Base-by-base conservation (phyloP, 2,797 vertebrate species). In the Naso thynnoides region DNA sequence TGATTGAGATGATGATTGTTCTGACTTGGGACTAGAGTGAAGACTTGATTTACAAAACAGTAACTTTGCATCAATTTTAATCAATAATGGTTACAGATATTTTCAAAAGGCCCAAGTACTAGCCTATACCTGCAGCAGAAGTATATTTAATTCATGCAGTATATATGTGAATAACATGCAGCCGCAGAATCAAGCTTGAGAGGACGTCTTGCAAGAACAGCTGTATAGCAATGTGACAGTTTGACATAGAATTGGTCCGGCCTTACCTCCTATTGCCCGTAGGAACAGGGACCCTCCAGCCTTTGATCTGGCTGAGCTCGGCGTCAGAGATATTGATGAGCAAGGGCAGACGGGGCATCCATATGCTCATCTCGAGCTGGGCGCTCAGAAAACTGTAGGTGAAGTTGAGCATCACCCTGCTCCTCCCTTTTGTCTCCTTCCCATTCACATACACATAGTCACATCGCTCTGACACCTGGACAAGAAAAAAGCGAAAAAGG, bases 261-360 rank as follows among this genome's bases (percentile, higher is more conserved):
- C n/a, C 82, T 85, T 70, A 95, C 90, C 91, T 97, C 90, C 95
- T 95, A 90, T 90, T 96, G 82, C 92, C 94, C 0, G 92, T 86
- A 23, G 92, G 83, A 1, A 96, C 87, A 0, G 97, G 97, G 23
- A 98, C 96, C 68, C 97, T 81, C 98, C 98, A 99, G 76, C 97
- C 97, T 78, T 98, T 98, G 81, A 99, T 96, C 87, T 98, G 98
- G 91, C 95, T 98, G 56, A 99, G 96, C 76, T 98, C 96, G 0
- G 96, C 93, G 92, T 99, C 97, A 0, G 96, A 96, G 42, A 99
- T 93, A 21, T 97, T 94, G 0, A 99, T 96, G 70, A 93, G 92
- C 42, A 99, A 93, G 8, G 97, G 97, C 57, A 99, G 90, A 29
- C 94, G 95, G 3, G 97, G 97, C 75, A 93, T 95, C 98, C 98